These are phyloP conservation scores for Chrysochloris asiatica DNA, from an alignment of 2,113 vertebrate species.

Conservation along the genomic window DNA sequence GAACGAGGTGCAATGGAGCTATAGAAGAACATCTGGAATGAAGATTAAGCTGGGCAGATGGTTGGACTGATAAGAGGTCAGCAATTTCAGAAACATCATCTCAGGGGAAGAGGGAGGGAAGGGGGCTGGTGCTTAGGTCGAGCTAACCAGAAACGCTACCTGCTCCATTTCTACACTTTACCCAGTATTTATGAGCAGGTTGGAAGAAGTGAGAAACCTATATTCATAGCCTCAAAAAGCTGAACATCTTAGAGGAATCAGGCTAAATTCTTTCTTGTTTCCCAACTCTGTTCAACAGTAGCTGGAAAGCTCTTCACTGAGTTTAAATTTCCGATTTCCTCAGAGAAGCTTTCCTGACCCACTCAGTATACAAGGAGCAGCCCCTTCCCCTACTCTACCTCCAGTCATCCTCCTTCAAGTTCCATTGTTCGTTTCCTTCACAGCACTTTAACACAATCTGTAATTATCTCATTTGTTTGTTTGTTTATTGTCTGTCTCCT, in stretches of 20 bases:
- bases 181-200: neutral
- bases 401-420: constrained; percentile 23
- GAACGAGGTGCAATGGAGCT: neutral
- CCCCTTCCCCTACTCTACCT: neutral
- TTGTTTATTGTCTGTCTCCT: constrained; percentile 72
- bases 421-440: constrained; percentile 61
- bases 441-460: constrained; percentile 59
- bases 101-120: neutral
- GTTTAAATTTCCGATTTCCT: neutral
- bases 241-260: constrained; percentile 16
- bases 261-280: neutral
- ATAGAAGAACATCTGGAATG: neutral
- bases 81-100: neutral
- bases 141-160: neutral
- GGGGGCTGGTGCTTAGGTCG: neutral
- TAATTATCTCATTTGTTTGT: constrained; percentile 71
- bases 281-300: neutral
- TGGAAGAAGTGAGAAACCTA: neutral
- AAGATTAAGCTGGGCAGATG: constrained; percentile 53
- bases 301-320: neutral
- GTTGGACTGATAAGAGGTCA: constrained; percentile 25
- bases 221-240: constrained; percentile 4
- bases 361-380: neutral
- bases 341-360: neutral
- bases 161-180: neutral